phyloP scores from a whole-genome alignment of 2,113 vertebrate genomes.

The Camelus bactrianus region DNA sequence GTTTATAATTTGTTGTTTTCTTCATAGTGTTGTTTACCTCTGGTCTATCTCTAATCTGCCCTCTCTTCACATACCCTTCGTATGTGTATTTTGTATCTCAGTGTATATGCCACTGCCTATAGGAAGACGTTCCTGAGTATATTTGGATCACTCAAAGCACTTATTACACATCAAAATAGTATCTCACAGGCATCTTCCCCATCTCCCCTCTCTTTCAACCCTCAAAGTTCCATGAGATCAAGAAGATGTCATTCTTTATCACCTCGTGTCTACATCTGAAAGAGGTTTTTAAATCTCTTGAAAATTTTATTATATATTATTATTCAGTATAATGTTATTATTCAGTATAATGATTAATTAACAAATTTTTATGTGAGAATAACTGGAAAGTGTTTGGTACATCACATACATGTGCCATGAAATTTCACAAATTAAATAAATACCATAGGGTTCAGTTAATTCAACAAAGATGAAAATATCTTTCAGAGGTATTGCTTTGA shows the following conservation, averaged over 20 bases:
- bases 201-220: neutral
- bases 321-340: neutral
- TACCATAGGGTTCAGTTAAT: neutral
- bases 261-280: neutral
- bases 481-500: neutral
- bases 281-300: neutral
- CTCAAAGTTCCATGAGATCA: neutral
- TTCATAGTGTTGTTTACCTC: neutral
- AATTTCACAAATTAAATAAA: neutral
- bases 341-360: neutral
- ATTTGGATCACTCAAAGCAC: neutral
- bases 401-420: neutral
- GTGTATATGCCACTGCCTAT: neutral
- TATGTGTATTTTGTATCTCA: neutral
- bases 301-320: neutral
- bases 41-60: neutral
- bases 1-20: neutral
- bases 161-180: neutral
- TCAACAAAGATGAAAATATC: neutral
- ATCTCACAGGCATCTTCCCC: neutral
- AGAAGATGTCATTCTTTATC: neutral
- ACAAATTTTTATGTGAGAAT: neutral
- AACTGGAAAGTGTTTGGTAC: neutral
- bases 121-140: neutral
- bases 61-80: neutral